Percentiles rank a stretch among this genome's conserved stretches.
Conservation (phyloP, 2,888 invertebrate species). For the Augochlorella aurata region DNA sequence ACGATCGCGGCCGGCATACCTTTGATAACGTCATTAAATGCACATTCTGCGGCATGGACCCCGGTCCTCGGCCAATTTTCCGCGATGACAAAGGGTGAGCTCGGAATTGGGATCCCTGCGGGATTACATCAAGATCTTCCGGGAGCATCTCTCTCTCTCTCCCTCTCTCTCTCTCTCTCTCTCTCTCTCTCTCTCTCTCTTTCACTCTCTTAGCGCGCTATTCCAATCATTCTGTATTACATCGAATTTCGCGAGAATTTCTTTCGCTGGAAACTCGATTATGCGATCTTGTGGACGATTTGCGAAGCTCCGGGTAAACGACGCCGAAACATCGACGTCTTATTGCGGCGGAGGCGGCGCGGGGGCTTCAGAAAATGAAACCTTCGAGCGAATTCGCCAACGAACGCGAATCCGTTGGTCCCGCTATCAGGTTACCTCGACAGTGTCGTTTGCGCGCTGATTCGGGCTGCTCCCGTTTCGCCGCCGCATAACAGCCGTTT, state of each 20-base stretch:
- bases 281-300: constrained; percentile 14
- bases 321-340: constrained; percentile 18
- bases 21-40: constrained; percentile 68
- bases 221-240: background rate
- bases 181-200: too few relatives aligned
- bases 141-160: background rate
- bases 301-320: constrained; percentile 21
- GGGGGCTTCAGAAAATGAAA: constrained; percentile 57
- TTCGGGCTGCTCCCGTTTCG: constrained; percentile 30
- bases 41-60: constrained; percentile 58
- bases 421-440: background rate
- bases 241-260: background rate
- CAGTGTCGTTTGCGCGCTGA: constrained; percentile 40
- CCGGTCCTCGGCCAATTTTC: constrained; percentile 50
- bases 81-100: constrained; percentile 30
- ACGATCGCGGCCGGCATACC: constrained; percentile 67
- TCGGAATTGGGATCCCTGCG: background rate
- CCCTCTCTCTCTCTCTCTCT: too few relatives aligned
- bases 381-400: constrained; percentile 37
- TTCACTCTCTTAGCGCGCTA: background rate
- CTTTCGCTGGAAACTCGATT: background rate
- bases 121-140: constrained; percentile 28
- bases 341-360: background rate
- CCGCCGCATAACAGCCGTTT: constrained; percentile 11
- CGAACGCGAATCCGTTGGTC: constrained; percentile 16